phyloP scores from a whole-genome alignment of 2,113 vertebrate genomes.

The Ageneiosus marmoratus region DNA sequence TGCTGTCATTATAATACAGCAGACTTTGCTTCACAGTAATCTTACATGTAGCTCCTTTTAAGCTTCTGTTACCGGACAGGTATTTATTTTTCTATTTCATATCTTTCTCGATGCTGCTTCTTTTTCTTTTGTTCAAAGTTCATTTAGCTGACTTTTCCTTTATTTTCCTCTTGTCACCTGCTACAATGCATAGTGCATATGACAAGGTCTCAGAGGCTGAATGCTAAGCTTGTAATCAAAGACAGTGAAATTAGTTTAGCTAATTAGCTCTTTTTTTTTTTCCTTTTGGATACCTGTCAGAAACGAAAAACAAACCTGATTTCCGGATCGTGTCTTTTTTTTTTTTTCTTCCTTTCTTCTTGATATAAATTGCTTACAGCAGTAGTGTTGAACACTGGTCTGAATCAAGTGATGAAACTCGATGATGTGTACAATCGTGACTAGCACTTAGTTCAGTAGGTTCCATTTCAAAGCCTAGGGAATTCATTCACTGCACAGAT shows the following conservation, averaged over 20 bases:
- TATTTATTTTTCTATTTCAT: slow-evolving; percentile 56
- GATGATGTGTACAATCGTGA: slow-evolving; percentile 42
- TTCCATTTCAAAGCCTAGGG: background rate
- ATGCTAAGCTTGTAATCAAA: slow-evolving; percentile 24
- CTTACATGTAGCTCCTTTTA: slow-evolving; percentile 37
- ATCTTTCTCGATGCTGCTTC: slow-evolving; percentile 43
- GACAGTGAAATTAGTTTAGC: slow-evolving; percentile 22
- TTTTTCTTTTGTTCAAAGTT: slow-evolving; percentile 10
- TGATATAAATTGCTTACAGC: slow-evolving; percentile 14
- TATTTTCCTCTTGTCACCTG: background rate
- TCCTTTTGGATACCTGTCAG: slow-evolving; percentile 12
- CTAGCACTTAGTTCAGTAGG: slow-evolving; percentile 26
- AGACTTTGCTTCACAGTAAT: background rate
- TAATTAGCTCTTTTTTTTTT: slow-evolving; percentile 26
- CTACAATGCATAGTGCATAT: slow-evolving; percentile 13
- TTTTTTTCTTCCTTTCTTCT: background rate
- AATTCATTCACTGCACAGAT: background rate
- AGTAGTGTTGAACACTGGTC: slow-evolving; percentile 35
- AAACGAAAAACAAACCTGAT: background rate
- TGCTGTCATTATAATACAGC: background rate
- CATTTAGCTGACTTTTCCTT: slow-evolving; percentile 24
- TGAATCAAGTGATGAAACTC: slow-evolving; percentile 23
- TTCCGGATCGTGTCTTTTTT: background rate
- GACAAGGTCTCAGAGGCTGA: slow-evolving; percentile 37
- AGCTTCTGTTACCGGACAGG: slow-evolving; percentile 38